These are phyloP conservation scores for Brachyistius frenatus DNA, from an alignment of 2,113 vertebrate species.

Conservation along the genomic window DNA sequence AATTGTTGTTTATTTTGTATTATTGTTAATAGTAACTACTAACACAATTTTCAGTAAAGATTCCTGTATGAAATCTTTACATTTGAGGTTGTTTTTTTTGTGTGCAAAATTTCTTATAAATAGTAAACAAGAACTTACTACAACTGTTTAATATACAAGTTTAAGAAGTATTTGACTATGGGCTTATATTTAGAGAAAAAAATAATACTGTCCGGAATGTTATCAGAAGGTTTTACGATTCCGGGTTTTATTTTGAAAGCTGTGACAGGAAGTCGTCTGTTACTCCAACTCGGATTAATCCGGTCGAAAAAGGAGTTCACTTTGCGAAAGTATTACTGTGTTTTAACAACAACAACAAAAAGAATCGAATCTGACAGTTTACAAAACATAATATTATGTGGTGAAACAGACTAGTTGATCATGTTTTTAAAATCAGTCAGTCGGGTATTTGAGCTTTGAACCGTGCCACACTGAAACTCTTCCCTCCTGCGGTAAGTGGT, in stretches of 20 bases:
- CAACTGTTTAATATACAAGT: too few relatives aligned
- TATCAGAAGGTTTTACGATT: too few relatives aligned
- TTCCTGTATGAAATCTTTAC: too few relatives aligned
- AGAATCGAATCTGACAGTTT: not conserved
- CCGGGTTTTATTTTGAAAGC: conserved; percentile 51
- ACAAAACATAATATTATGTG: fast-evolving
- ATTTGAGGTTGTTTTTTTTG: too few relatives aligned
- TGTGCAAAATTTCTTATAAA: too few relatives aligned
- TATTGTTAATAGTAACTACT: too few relatives aligned
- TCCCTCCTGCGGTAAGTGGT: not conserved
- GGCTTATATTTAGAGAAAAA: not conserved
- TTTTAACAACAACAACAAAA: not conserved
- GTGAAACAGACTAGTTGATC: not conserved
- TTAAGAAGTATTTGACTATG: not conserved
- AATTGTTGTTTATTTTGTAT: too few relatives aligned
- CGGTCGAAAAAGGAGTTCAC: not conserved
- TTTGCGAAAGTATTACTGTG: not conserved
- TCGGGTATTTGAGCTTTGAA: not conserved
- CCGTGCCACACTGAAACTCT: too few relatives aligned
- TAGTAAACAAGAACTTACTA: too few relatives aligned
- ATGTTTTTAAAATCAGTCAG: not conserved
- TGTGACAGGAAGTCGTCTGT: not conserved
- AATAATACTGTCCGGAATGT: not conserved
- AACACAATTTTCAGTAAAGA: too few relatives aligned
- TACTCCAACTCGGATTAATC: not conserved